Evolutionary conservation across 2,888 invertebrate genomes (phyloP), one percentile per base, ranked within the genome.

Genomic region (Hydroisotoma schaefferi): DNA sequence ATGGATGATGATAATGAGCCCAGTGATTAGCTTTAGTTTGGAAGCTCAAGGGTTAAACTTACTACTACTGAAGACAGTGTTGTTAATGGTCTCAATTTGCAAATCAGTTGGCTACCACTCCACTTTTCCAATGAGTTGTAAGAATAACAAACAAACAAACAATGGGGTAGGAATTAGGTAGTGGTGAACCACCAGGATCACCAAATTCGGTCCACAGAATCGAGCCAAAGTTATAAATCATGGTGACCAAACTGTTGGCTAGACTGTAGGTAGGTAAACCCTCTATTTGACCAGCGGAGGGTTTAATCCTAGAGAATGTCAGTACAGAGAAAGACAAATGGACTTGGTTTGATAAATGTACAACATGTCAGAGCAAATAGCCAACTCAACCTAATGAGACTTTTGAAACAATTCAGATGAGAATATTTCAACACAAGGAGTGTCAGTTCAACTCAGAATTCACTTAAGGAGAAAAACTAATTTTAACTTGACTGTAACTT

Each of bases 281-380:
- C 70, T 65, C 67, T 65, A 67, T 70, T 66, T 68, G 67, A 68
- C 70, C 68, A 66, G 59, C 57, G 62, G 55, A 58, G 57, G 58
- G 55, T 64, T 43, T 66, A 66, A 65, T 68, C 66, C 66, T 62
- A 59, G 49, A 59, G 56, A 59, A 48, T 52, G 60, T 63, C 63
- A 63, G 59, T 58, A 29, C 43, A 61, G 60, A 64, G 59, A 66
- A 71, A 71, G 71, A 71, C 71, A 69, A 71, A 71, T 71, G 70
- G 68, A 65, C 62, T 59, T 65, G 66, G 63, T 68, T 70, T 70
- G 71, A 71, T 71, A 68, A 71, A 71, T 71, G 69, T 66, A 61
- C 65, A 59, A 61, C 65, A 67, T 59, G 69, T 69, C 67, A 67
- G 57, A 65, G 62, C 65, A 67, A 69, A 69, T 69, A 67, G 61